Conservation (phyloP, 2,888 invertebrate genomes). For the Eristalis tenax region DNA sequence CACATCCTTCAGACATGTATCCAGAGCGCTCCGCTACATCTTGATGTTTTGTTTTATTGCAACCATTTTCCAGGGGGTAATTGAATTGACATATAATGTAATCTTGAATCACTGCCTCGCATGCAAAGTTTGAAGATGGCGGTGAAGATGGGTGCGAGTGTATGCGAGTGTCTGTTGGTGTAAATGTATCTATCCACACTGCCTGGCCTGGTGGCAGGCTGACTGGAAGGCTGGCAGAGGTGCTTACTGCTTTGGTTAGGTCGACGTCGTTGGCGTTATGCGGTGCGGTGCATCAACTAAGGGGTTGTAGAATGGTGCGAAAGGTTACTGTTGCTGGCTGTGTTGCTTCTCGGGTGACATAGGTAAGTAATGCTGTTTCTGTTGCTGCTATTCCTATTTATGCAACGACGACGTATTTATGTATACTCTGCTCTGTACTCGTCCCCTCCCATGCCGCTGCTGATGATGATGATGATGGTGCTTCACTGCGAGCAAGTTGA, state of each 20-base stretch:
- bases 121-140: slow-evolving; percentile 63
- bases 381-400: slow-evolving; percentile 55
- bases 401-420: slow-evolving; percentile 18
- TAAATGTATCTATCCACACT: background rate
- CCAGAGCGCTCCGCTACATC: slow-evolving; percentile 24
- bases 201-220: background rate
- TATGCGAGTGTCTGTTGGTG: background rate
- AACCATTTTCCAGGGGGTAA: slow-evolving; percentile 69
- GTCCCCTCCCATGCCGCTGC: slow-evolving; percentile 1
- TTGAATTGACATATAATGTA: slow-evolving; percentile 72
- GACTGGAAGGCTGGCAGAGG: background rate
- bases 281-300: slow-evolving; percentile 46
- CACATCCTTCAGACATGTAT: slow-evolving; percentile 63
- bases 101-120: slow-evolving; percentile 70
- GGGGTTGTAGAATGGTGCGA: slow-evolving; percentile 8
- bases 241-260: slow-evolving; percentile 34
- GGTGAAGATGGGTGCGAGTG: background rate
- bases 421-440: slow-evolving; percentile 9
- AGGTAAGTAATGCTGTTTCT: slow-evolving; percentile 58
- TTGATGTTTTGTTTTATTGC: slow-evolving; percentile 70
- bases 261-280: slow-evolving; percentile 46
- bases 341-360: slow-evolving; percentile 33
- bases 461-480: slow-evolving; percentile 34
- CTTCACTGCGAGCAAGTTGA: slow-evolving; percentile 38
- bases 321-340: slow-evolving; percentile 32